Evolutionary conservation across 1,140 invertebrate species (phyloP), one percentile per base, ranked within the genome.

Genomic region (Muscidifurax raptorellus): DNA sequence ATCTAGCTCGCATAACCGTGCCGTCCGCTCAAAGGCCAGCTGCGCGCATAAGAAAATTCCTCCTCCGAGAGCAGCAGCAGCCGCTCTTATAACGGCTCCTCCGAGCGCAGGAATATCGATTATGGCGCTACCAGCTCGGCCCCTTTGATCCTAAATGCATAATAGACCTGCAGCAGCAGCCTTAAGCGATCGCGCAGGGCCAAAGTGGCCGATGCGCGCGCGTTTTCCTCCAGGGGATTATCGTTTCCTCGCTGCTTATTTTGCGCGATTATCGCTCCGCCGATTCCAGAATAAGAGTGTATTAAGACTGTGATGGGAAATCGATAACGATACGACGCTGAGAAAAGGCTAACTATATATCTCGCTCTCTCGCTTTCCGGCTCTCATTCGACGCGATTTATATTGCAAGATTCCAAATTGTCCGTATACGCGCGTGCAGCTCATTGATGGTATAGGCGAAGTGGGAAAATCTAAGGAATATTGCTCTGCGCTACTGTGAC

Each of bases 401-500:
- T n/a, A 18, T 18, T 59, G 52, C 52, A 59, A 18, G 52, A 59
- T 59, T 59, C 22, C n/a, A 18, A 59, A 59, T 59, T 22, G 52
- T 18, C 0, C 7, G 1, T 59, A 18, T 59, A n/a, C 1, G 52
- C 1, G 52, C 3, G 22, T 47, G 13, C 44, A n/a, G n/a, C n/a
- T n/a, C n/a, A n/a, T n/a, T n/a, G 44, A 47, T 6, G 40, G 44
- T 47, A 6, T 59, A 59, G 52, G 52, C 4, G 6, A 18, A n/a
- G n/a, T 59, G 18, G 22, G 52, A 52, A 52, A 52, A 52, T 52
- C 36, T 13, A 27, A 3, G 32, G 30, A 10, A 84, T 84, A 80
- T 72, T 79, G 77, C 67, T 28, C 52, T 30, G 44, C 74, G 74
- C 71, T 28, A 0, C n/a, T 64, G 36, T 40, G 80, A 91, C 90